Evolutionary conservation across 2,888 invertebrate species (phyloP), one percentile per base, ranked within the genome.

Genomic region (Epirrhoe alternata): DNA sequence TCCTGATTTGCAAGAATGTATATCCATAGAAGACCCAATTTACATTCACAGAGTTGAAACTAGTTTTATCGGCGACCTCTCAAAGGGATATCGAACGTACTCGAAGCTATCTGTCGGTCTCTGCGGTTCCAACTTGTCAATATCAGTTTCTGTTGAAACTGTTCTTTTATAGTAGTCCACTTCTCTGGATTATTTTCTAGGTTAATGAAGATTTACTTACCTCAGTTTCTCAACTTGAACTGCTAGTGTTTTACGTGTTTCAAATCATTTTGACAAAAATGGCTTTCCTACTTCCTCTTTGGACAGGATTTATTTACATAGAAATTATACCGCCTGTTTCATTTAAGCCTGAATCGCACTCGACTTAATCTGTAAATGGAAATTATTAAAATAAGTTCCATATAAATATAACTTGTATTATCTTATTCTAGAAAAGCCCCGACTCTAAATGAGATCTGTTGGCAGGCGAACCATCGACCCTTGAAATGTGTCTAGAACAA

Each of bases 401-500:
- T 12, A 12, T 38, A 3, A 45, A 31, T 10, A 45, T 53, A 31
- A 10, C 51, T 38, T 59, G 58, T 49, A 17, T 7, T 38, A 42
- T 42, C 38, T 12, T 30, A 51, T 51, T 10, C 12, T 14, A 24
- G 24, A 24, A 16, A 24, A 56, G 31, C 30, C n/a, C n/a, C 35
- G 62, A 71, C 33, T 12, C 14, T 35, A 14, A 51, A 50, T 24
- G 10, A 16, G 24, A 30, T 59, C 47, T 42, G 14, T 51, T 14
- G 38, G 30, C 51, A 24, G n/a, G 31, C 45, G 30, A 14, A 65
- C 52, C 64, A 62, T 58, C 66, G 66, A 66, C 57, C 61, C 61
- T 60, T 60, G 61, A 66, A 64, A 64, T 61, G 58, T 70, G 56
- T 62, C 69, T 66, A 66, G 62, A 69, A 63, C 64, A 61, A 69